Conservation (phyloP, 2,113 vertebrate genomes). For the Candoia aspera region DNA sequence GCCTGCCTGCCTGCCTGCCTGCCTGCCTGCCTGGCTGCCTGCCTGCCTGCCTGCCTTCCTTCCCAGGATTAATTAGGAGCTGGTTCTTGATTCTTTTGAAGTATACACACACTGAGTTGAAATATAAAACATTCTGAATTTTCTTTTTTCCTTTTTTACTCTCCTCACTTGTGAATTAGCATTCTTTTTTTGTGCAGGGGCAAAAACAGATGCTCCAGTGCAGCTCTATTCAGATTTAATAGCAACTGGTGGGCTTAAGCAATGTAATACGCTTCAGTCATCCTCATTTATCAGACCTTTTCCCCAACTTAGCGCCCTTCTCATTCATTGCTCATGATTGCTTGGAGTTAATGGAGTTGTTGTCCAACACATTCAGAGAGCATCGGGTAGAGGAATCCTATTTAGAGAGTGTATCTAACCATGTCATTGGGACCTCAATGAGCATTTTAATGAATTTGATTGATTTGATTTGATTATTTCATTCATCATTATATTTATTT, state of each 20-base stretch:
- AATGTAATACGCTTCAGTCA: background rate
- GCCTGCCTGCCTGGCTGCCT: too few species aligned
- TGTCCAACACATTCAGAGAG: background rate
- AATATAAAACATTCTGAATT: too few species aligned
- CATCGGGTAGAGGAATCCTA: background rate
- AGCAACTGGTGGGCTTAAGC: background rate
- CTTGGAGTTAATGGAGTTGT: background rate
- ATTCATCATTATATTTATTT: too few species aligned
- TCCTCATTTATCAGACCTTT: background rate
- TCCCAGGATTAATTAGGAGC: background rate
- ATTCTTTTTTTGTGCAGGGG: background rate
- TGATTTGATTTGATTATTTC: background rate
- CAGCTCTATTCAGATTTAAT: background rate
- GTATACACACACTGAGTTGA: too few species aligned
- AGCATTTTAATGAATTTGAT: background rate
- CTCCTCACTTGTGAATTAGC: background rate
- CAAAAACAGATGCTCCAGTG: background rate
- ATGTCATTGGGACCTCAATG: background rate
- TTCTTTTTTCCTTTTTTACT: too few species aligned
- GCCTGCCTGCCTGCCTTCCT: too few species aligned
- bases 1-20: too few species aligned
- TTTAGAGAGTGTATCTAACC: background rate
- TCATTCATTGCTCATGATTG: background rate
- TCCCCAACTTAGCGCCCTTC: background rate
- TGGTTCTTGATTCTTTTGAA: background rate